phyloP scores from a whole-genome alignment of 1,140 invertebrate genomes.

The Anastrepha ludens region DNA sequence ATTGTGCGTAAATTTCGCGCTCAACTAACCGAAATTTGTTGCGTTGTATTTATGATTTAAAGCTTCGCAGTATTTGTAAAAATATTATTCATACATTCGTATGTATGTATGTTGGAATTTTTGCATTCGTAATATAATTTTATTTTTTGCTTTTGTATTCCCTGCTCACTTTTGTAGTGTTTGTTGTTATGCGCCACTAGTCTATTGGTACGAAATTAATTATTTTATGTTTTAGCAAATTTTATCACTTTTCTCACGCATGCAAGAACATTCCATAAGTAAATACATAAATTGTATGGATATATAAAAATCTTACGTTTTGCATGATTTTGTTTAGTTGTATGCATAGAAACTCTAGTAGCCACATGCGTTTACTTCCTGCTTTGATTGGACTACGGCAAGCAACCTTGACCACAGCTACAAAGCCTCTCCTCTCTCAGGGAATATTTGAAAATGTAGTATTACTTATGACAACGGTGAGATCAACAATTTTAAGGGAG shows the following conservation, averaged over 20 bases:
- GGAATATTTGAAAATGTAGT: too few species aligned
- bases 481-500: too few species aligned
- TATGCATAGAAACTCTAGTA: too few species aligned
- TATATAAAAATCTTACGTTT: too few species aligned
- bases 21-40: slow-evolving; percentile 30
- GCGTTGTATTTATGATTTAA: slow-evolving; percentile 63
- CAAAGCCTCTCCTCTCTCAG: too few species aligned
- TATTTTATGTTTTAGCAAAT: neutral
- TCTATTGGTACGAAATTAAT: neutral
- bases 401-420: too few species aligned
- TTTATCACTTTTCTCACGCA: neutral
- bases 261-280: neutral
- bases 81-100: slow-evolving; percentile 9
- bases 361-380: too few species aligned
- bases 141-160: slow-evolving; percentile 2
- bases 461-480: too few species aligned
- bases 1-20: slow-evolving; percentile 37
- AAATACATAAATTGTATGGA: too few species aligned
- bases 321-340: too few species aligned
- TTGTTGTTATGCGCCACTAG: neutral
- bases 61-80: slow-evolving; percentile 69
- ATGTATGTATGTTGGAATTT: slow-evolving; percentile 2
- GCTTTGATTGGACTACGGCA: too few species aligned
- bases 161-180: neutral
- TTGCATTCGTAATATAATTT: neutral